These are phyloP conservation scores for Mercenaria mercenaria DNA, from an alignment of 1,140 invertebrate genomes.

Conservation along the genomic window DNA sequence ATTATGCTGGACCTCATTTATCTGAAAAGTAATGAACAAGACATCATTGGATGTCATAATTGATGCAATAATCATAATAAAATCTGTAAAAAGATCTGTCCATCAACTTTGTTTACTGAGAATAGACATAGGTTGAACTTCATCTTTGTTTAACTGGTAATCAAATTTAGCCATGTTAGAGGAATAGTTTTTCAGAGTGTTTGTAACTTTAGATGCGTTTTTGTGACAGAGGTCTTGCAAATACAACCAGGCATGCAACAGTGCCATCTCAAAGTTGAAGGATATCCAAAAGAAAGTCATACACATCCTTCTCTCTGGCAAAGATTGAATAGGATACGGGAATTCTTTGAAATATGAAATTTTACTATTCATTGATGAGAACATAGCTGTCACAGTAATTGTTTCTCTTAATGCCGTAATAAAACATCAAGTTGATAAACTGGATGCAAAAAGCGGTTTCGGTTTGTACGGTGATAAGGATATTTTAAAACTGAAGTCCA, in stretches of 20 bases:
- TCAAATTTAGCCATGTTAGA: no score
- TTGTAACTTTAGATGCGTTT: neutral
- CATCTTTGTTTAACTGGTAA: no score
- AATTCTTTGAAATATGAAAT: conserved; percentile 24
- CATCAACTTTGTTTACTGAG: no score
- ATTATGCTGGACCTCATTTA: no score
- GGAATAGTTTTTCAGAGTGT: no score
- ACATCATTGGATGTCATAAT: no score
- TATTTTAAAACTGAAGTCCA: neutral
- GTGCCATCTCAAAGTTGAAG: neutral
- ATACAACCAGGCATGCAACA: neutral
- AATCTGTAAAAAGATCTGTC: no score
- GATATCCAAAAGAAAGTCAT: neutral
- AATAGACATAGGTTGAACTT: no score
- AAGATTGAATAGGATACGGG: conserved; percentile 1
- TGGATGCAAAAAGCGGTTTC: neutral
- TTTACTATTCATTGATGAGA: conserved; percentile 14
- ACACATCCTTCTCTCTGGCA: neutral
- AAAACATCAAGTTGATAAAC: neutral
- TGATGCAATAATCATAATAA: no score
- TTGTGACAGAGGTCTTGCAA: neutral
- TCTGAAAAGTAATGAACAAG: no score
- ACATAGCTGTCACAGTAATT: conserved; percentile 8
- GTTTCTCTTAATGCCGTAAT: conserved; percentile 33
- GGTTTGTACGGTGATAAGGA: neutral